Conservation (phyloP, 2,888 invertebrate genomes). For the Xestia c-nigrum region DNA sequence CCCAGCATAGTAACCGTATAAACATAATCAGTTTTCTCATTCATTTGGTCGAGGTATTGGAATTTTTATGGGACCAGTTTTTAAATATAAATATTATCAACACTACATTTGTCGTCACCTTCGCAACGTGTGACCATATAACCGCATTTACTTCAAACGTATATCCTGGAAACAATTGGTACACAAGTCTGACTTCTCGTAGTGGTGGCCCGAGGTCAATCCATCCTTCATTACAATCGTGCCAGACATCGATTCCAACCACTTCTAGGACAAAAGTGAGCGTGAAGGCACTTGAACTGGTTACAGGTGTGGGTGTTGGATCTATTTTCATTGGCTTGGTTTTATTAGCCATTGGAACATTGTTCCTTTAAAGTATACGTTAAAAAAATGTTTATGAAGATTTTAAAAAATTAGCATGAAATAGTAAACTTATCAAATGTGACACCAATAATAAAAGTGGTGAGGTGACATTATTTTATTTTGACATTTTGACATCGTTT, state of each 20-base stretch:
- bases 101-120: slow-evolving; percentile 72
- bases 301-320: background rate
- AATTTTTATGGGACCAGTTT: no score
- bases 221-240: slow-evolving; percentile 81
- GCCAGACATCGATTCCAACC: slow-evolving; percentile 79
- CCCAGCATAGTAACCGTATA: no score
- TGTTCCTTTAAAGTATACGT: background rate
- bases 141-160: slow-evolving; percentile 80
- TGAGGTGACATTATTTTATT: background rate
- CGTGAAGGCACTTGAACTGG: slow-evolving; percentile 73
- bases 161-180: slow-evolving; percentile 80
- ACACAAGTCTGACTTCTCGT: slow-evolving; percentile 80
- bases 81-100: background rate
- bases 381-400: background rate
- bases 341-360: slow-evolving; percentile 56
- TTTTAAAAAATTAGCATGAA: background rate
- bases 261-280: slow-evolving; percentile 85
- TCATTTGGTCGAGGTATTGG: no score
- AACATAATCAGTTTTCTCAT: no score
- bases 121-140: slow-evolving; percentile 83
- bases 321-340: slow-evolving; percentile 60
- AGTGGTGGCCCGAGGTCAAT: slow-evolving; percentile 66
- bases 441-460: no score
- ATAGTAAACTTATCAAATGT: background rate
- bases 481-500: slow-evolving; percentile 12